phyloP scores from a whole-genome alignment of 2,888 invertebrate genomes.

The Coremacera marginata region DNA sequence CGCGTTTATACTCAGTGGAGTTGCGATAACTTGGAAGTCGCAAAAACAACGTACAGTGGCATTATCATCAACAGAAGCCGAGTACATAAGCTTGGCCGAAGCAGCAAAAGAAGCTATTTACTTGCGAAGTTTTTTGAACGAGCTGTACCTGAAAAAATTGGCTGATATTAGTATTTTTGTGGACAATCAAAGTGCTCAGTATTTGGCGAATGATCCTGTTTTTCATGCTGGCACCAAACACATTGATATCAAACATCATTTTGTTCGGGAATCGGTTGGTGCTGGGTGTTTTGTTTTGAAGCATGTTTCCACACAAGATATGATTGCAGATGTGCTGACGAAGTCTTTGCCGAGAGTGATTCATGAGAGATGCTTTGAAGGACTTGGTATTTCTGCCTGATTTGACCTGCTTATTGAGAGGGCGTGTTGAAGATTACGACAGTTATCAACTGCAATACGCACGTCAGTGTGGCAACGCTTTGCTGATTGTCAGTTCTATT shows the following conservation, averaged over 20 bases:
- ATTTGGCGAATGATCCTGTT: conserved; percentile 39
- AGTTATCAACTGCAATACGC: too few species aligned
- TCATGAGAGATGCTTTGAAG: conserved; percentile 28
- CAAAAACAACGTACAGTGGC: conserved; percentile 29
- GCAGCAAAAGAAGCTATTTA: conserved; percentile 26
- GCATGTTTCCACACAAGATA: conserved; percentile 32
- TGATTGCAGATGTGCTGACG: conserved; percentile 39
- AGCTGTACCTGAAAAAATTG: conserved; percentile 18
- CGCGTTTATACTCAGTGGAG: conserved; percentile 25
- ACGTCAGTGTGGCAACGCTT: too few species aligned
- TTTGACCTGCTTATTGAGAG: too few species aligned
- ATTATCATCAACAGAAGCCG: conserved; percentile 16
- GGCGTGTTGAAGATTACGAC: too few species aligned
- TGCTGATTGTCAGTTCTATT: too few species aligned
- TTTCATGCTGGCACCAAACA: conserved; percentile 36
- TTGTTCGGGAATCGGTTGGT: conserved; percentile 31
- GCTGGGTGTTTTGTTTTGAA: conserved; percentile 34
- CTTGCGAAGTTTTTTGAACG: conserved; percentile 27
- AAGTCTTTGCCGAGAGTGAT: conserved; percentile 9
- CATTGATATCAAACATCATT: conserved; percentile 41
- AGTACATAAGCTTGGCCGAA: conserved; percentile 26
- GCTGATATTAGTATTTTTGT: conserved; percentile 17
- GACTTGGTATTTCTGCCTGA: not conserved
- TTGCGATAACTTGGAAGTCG: conserved; percentile 30
- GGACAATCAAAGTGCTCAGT: conserved; percentile 40